Conservation (phyloP, 1,140 invertebrate genomes). For the Pseudomyrmex gracilis region DNA sequence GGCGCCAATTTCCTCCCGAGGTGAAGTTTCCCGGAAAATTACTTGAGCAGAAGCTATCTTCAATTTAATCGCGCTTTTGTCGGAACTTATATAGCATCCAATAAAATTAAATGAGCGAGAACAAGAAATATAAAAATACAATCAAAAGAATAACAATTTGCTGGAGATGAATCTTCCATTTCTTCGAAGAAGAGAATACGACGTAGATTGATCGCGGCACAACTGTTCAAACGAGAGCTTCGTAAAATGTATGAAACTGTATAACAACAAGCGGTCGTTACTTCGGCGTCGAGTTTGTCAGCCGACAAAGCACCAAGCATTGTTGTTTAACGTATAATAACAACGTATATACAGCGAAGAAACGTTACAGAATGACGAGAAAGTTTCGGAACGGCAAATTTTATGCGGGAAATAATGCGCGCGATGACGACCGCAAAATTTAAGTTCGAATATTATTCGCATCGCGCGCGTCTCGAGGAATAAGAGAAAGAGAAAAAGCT, state of each 20-base stretch:
- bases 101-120: background rate
- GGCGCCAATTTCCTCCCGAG: background rate
- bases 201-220: background rate
- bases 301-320: background rate
- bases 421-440: background rate
- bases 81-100: background rate
- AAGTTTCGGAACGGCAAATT: slow-evolving; percentile 37
- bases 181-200: background rate
- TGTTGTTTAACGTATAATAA: slow-evolving; percentile 51
- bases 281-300: slow-evolving; percentile 31
- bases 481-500: background rate
- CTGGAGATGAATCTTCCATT: background rate
- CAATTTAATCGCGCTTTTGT: background rate
- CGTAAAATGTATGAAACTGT: slow-evolving; percentile 32
- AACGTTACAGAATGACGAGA: background rate
- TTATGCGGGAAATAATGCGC: slow-evolving; percentile 38
- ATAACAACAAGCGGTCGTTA: slow-evolving; percentile 10
- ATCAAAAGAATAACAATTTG: background rate
- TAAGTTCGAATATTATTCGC: slow-evolving; percentile 25
- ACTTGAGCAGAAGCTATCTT: background rate
- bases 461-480: background rate
- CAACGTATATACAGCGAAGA: slow-evolving; percentile 5
- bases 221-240: background rate
- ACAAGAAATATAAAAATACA: background rate
- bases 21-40: background rate